Evolutionary conservation across 2,797 vertebrate species (phyloP).

Genomic region (Melanotaenia pygmaea): DNA sequence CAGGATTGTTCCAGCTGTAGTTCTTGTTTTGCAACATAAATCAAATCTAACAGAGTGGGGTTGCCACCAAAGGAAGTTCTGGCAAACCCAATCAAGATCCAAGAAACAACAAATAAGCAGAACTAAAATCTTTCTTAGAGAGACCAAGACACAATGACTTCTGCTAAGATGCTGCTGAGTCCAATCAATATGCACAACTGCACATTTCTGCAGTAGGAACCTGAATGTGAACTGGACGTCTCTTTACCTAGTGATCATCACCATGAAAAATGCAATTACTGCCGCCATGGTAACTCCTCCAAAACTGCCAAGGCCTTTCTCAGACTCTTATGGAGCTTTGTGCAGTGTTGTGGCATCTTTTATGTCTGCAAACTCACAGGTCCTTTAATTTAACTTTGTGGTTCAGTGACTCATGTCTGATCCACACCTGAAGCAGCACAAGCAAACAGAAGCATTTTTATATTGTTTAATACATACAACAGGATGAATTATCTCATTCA

Average conservation of each 20-base stretch:
- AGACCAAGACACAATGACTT: background rate
- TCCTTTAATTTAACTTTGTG: background rate
- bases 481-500: background rate
- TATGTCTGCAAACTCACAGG: background rate
- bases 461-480: background rate
- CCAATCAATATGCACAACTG: background rate
- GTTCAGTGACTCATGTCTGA: background rate
- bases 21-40: too few relatives aligned
- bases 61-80: too few relatives aligned
- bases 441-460: background rate
- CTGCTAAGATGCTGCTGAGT: conserved; percentile 4
- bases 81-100: too few relatives aligned
- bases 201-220: background rate
- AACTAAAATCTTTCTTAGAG: background rate
- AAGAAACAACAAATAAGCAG: background rate
- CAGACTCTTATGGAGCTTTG: background rate
- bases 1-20: too few relatives aligned
- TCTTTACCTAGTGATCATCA: background rate
- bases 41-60: too few relatives aligned
- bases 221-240: background rate
- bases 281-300: background rate
- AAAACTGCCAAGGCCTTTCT: background rate
- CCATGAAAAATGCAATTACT: conserved; percentile 1
- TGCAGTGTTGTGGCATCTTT: background rate
- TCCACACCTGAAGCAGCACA: background rate